Base-by-base conservation (phyloP, 2,113 vertebrate genomes). In the Myodes glareolus region DNA sequence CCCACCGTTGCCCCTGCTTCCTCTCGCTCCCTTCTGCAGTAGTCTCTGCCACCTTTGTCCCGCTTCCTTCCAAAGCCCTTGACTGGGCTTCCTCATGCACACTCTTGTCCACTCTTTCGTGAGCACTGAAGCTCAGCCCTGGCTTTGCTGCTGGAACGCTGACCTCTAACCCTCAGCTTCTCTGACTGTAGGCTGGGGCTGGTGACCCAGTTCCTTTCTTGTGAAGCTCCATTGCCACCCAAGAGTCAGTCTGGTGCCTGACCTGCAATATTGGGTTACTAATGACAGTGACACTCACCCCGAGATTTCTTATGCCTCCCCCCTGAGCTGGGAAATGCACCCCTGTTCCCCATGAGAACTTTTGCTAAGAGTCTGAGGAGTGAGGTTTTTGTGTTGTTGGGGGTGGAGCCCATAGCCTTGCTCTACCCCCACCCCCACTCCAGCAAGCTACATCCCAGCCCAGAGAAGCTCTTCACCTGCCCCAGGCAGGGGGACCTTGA, bases 221-320 rank as follows among this genome's bases (percentile, higher is more conserved):
- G 0, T 0, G 52, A 67, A 33, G 61, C 70, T 0, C 13, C 0
- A 0, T 39, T 70, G 31, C 61, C 2, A 0, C 12, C 2, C 50
- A 73, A 63, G 55, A 42, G 29, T 13, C 39, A 29, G 68, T 50
- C 45, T 36, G 1, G 19, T 0, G n/a, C 58, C 68, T 0, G 14
- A 7, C 63, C 81, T 7, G 4, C 16, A 12, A 23, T 14, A 45
- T 47, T 1, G 1, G 58, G 8, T 90, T 31, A 7, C 9, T 1
- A 7, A 25, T 3, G 47, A 81, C 65, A 27, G 21, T 25, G 8
- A 23, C 4, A 1, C 4, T 23, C 1, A 11, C 25, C 13, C 39
- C 7, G 31, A 23, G 61, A 27, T 39, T 23, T n/a, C 33, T 5
- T 23, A 11, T 7, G 0, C 4, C 3, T 19, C 8, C 3, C 3